A percentile compares a stretch with the other conserved stretches of the same genome.
These are phyloP conservation scores for Apogon talboti DNA, from an alignment of 2,797 vertebrate species.

Conservation along the genomic window DNA sequence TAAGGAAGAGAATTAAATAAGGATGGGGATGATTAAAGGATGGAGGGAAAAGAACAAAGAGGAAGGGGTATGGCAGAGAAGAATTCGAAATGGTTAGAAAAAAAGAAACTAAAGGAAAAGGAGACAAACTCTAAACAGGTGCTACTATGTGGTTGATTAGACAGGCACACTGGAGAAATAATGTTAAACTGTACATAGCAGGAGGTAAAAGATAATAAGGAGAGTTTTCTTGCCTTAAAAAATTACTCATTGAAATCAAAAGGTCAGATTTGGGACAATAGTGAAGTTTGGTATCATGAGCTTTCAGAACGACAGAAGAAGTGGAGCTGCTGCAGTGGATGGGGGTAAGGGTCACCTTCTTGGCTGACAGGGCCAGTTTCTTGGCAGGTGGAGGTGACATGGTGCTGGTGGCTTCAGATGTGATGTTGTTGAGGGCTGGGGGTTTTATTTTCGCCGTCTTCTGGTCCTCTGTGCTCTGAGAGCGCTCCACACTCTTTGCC, in stretches of 20 bases:
- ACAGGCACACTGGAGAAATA: conserved; percentile 62
- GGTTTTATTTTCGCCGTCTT: conserved; percentile 81
- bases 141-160: conserved; percentile 73
- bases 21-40: conserved; percentile 70
- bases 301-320: conserved; percentile 28
- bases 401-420: conserved; percentile 81
- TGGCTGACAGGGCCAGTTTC: conserved; percentile 90
- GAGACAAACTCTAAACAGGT: conserved; percentile 77
- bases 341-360: conserved; percentile 86
- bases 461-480: conserved; percentile 70
- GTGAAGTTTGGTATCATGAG: conserved; percentile 47
- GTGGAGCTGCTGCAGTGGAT: conserved; percentile 35
- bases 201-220: conserved; percentile 19
- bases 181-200: conserved; percentile 34
- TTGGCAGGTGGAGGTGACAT: conserved; percentile 91
- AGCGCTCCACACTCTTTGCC: conserved; percentile 74
- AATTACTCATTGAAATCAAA: conserved; percentile 47
- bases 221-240: conserved; percentile 30
- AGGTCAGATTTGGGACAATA: conserved; percentile 39
- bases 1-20: conserved; percentile 65
- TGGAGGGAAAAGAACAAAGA: conserved; percentile 75
- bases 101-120: conserved; percentile 85
- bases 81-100: conserved; percentile 95
- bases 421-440: conserved; percentile 74
- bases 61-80: conserved; percentile 85